Percentiles rank a stretch among this genome's conserved stretches.
These are phyloP conservation scores for Epistrophella euchroma DNA, from an alignment of 2,888 invertebrate genomes.

Conservation along the genomic window DNA sequence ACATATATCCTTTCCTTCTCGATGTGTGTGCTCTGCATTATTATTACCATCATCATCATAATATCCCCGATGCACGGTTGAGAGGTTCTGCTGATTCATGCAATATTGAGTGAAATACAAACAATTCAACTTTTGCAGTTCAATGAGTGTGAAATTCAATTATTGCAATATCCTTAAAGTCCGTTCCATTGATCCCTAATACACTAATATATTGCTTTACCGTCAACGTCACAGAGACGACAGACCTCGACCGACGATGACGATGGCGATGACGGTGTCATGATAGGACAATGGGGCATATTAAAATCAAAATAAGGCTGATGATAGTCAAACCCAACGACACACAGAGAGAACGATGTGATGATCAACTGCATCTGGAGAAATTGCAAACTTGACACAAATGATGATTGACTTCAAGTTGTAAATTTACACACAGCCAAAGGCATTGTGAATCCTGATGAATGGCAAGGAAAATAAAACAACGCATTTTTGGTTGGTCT, in stretches of 20 bases:
- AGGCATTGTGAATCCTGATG: slow-evolving; percentile 15
- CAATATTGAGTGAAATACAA: slow-evolving; percentile 75
- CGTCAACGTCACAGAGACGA: not conserved
- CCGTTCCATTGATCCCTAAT: slow-evolving; percentile 63
- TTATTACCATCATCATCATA: slow-evolving; percentile 48
- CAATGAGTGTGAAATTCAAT: slow-evolving; percentile 74
- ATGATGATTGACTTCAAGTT: slow-evolving; percentile 57
- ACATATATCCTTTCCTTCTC: not conserved
- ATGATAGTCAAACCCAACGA: slow-evolving; percentile 24
- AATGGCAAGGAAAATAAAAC: slow-evolving; percentile 45
- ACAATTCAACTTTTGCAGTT: slow-evolving; percentile 73
- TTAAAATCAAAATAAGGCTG: slow-evolving; percentile 38
- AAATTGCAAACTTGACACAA: slow-evolving; percentile 63
- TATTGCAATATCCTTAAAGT: slow-evolving; percentile 63
- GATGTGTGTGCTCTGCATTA: slow-evolving; percentile 35
- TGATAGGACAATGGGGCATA: slow-evolving; percentile 10
- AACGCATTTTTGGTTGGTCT: slow-evolving; percentile 41
- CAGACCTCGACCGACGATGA: not conserved
- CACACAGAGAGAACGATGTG: not conserved
- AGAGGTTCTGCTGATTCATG: slow-evolving; percentile 70
- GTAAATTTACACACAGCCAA: slow-evolving; percentile 24
- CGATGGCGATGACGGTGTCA: not conserved
- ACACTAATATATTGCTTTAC: slow-evolving; percentile 48
- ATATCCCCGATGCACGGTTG: slow-evolving; percentile 50
- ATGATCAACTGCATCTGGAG: slow-evolving; percentile 52